Conservation (phyloP, 2,888 invertebrate species). For the Dryocosmus kuriphilus region DNA sequence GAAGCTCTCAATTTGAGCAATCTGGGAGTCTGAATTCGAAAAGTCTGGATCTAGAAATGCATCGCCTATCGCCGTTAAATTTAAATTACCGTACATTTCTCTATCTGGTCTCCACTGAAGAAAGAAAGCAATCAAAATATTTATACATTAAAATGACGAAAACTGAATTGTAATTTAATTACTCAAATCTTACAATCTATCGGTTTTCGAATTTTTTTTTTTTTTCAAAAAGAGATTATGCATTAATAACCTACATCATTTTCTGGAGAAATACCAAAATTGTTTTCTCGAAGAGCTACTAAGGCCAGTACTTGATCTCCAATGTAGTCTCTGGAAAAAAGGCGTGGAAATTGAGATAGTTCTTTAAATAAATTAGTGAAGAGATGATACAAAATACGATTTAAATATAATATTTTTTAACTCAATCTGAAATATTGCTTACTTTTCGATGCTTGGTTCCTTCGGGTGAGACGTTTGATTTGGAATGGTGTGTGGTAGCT, state of each 20-base stretch:
- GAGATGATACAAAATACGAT: no score
- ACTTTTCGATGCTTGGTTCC: not conserved
- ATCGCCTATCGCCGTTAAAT: conserved; percentile 48
- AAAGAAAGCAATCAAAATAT: conserved; percentile 20
- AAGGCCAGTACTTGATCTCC: conserved; percentile 19
- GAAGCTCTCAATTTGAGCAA: conserved; percentile 51
- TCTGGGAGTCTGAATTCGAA: conserved; percentile 33
- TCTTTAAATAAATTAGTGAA: not conserved
- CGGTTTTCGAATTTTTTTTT: not conserved
- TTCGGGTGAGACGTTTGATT: not conserved
- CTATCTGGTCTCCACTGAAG: conserved; percentile 57
- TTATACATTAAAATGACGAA: not conserved
- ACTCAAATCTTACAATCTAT: not conserved
- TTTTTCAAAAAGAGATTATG: not conserved
- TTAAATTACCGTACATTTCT: conserved; percentile 54
- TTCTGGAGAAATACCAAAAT: conserved; percentile 54
- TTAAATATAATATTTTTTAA: not conserved
- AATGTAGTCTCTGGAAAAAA: not conserved
- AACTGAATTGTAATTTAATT: not conserved
- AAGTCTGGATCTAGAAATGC: conserved; percentile 51
- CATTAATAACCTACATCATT: conserved; percentile 50
- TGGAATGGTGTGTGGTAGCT: no score
- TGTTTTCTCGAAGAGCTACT: conserved; percentile 45
- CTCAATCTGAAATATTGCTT: not conserved
- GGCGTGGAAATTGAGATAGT: not conserved